These are phyloP conservation scores for Papilio machaon DNA, from an alignment of 1,140 invertebrate species.

Conservation along the genomic window DNA sequence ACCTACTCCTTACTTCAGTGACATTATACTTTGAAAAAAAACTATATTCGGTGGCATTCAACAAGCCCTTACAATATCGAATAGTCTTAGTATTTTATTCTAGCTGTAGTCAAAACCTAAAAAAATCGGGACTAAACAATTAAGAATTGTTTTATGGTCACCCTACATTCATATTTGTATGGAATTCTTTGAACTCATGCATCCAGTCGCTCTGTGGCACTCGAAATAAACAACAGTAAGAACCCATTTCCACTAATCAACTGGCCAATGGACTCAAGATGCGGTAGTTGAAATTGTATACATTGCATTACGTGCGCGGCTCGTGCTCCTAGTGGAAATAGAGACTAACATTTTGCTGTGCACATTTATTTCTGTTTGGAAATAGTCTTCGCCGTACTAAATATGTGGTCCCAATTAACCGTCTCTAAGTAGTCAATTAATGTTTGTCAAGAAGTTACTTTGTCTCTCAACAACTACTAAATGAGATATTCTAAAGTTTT, in stretches of 20 bases:
- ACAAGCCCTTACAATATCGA: not conserved
- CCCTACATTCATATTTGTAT: slow-evolving; percentile 8
- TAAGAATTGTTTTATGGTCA: not conserved
- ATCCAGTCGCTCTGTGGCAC: not conserved
- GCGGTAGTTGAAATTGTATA: not conserved
- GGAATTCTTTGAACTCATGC: slow-evolving; percentile 16
- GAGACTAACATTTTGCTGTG: not conserved
- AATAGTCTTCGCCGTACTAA: not conserved
- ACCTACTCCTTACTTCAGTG: no score
- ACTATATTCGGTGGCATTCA: not conserved
- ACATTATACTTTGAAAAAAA: not conserved
- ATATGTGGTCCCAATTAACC: slow-evolving; percentile 2
- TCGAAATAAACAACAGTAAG: slow-evolving; percentile 1
- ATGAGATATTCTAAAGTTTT: slow-evolving; percentile 1
- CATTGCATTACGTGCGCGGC: not conserved
- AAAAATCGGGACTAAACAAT: not conserved
- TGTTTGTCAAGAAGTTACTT: slow-evolving; percentile 15
- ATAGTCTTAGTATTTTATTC: not conserved
- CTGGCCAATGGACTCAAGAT: not conserved
- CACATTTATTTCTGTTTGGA: slow-evolving; percentile 24
- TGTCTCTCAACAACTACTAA: not conserved
- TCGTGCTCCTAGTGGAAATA: not conserved
- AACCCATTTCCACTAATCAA: not conserved
- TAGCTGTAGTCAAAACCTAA: not conserved
- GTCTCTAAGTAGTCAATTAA: slow-evolving; percentile 28